Percentiles rank a stretch among this genome's conserved stretches.
phyloP scores from a whole-genome alignment of 2,113 vertebrate genomes.

The Myotis brandtii region DNA sequence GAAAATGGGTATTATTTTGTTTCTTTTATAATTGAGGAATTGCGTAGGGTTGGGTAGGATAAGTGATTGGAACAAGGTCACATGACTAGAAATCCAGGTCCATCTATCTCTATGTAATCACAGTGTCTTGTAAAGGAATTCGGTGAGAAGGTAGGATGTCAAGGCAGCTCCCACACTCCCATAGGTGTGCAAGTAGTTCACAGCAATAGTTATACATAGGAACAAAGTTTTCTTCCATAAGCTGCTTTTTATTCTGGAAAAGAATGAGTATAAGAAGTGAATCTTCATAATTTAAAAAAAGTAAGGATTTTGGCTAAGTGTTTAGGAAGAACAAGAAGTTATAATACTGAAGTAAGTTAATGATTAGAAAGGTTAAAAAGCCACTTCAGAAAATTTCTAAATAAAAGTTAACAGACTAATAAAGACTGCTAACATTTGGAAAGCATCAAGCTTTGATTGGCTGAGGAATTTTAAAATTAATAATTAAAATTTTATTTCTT shows the following conservation, averaged over 20 bases:
- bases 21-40: neutral
- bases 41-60: neutral
- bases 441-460: neutral
- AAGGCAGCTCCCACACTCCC: neutral
- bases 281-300: slow-evolving; percentile 15
- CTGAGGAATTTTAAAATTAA: neutral
- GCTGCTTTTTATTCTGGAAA: neutral
- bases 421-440: neutral
- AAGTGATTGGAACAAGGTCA: neutral
- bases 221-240: neutral
- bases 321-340: neutral
- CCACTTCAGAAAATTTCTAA: neutral
- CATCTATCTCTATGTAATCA: neutral
- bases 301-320: neutral
- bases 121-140: slow-evolving; percentile 44
- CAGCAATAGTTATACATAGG: neutral
- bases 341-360: neutral
- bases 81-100: slow-evolving; percentile 17
- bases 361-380: neutral
- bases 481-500: neutral
- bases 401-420: neutral
- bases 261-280: neutral
- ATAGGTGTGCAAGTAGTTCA: neutral
- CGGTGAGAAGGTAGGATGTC: neutral
- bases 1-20: neutral